Evolutionary conservation across 2,797 vertebrate species (phyloP).

Genomic region (Platyrinchus mystaceus): DNA sequence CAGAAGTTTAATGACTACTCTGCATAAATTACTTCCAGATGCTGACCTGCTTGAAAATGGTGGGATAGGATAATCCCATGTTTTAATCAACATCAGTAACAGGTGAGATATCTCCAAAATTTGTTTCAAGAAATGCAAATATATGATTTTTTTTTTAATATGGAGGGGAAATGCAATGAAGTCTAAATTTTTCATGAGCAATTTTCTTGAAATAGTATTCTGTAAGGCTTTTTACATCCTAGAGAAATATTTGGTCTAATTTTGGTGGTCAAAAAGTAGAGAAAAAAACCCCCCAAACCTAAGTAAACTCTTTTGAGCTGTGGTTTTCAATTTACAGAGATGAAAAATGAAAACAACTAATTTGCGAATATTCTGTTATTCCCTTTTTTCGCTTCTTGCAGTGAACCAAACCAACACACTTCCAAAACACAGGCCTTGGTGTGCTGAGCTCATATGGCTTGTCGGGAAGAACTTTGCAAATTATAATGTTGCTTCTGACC

Average conservation of each 20-base stretch:
- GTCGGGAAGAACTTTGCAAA: not conserved
- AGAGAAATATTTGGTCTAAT: not conserved
- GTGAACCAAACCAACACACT: not conserved
- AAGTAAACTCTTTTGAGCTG: not conserved
- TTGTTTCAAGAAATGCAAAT: not conserved
- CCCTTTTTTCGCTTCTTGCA: not conserved
- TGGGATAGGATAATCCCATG: not conserved
- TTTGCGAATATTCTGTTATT: not conserved
- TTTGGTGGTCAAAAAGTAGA: not conserved
- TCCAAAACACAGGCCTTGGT: not conserved
- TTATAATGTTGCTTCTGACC: not conserved
- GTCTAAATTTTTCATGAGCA: not conserved
- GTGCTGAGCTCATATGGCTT: not conserved
- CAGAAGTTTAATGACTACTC: slow-evolving; percentile 69
- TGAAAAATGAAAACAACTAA: not conserved
- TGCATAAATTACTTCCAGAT: slow-evolving; percentile 76
- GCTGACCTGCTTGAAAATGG: slow-evolving; percentile 57
- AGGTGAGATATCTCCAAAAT: not conserved
- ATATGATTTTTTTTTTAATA: fast-evolving
- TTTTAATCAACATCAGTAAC: slow-evolving; percentile 15
- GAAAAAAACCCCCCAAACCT: fast-evolving
- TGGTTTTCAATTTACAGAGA: not conserved
- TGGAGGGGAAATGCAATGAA: not conserved
- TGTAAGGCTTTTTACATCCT: not conserved
- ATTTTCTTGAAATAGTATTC: not conserved